A percentile compares a stretch with the other conserved stretches of the same genome.
Evolutionary conservation across 92 coral and sea anemone species (phyloP).

Genomic region (Galaxea fascicularis): DNA sequence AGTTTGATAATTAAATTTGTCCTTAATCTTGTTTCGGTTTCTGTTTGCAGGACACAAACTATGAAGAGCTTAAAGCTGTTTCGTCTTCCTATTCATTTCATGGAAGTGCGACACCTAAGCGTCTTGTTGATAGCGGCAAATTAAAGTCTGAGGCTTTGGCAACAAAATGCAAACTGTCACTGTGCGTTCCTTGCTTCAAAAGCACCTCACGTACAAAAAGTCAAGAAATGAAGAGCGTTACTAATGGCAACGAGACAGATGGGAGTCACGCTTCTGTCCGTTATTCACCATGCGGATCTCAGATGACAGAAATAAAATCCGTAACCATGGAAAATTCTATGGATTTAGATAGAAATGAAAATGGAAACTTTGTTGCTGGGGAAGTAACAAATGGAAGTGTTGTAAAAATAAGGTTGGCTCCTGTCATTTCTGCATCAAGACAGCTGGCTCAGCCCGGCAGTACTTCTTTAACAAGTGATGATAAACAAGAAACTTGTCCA

Average conservation of each 20-base stretch:
- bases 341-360: background rate
- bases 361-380: background rate
- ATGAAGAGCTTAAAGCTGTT: conserved; percentile 76
- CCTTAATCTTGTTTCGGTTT: background rate
- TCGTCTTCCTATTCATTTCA: conserved; percentile 92
- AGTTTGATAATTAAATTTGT: no score
- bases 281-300: conserved; percentile 38
- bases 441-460: background rate
- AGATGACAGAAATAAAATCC: conserved; percentile 50
- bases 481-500: background rate
- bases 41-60: conserved; percentile 67
- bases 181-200: conserved; percentile 72
- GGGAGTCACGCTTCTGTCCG: conserved; percentile 73
- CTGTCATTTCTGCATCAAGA: background rate
- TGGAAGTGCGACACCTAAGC: conserved; percentile 77
- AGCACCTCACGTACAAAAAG: conserved; percentile 9
- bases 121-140: conserved; percentile 63
- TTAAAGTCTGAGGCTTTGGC: conserved; percentile 68
- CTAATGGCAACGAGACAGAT: conserved; percentile 54
- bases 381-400: conserved; percentile 11
- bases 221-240: conserved; percentile 12
- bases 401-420: conserved; percentile 38
- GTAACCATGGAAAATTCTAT: conserved; percentile 1
- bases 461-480: background rate
- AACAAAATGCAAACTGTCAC: conserved; percentile 80